Evolutionary conservation across 1,140 invertebrate genomes (phyloP).

Genomic region (Drepana arcuata): DNA sequence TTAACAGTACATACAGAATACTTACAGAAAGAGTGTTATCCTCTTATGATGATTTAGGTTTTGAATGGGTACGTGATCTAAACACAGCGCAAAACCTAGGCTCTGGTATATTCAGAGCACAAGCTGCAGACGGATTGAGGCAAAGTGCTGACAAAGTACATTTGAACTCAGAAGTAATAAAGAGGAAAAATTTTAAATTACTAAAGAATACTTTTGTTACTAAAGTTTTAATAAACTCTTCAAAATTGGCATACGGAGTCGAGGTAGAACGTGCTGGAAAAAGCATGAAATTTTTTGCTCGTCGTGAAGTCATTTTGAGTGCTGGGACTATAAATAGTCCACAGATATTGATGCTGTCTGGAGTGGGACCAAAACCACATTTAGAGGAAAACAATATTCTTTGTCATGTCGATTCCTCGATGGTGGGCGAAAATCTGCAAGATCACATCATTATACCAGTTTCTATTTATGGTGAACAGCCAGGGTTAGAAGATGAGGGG

Average conservation of each 20-base stretch:
- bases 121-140: constrained; percentile 66
- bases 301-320: constrained; percentile 68
- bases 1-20: constrained; percentile 23
- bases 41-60: constrained; percentile 35
- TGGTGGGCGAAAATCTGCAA: constrained; percentile 80
- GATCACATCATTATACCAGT: constrained; percentile 60
- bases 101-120: constrained; percentile 33
- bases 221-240: constrained; percentile 29
- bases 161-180: constrained; percentile 53
- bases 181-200: constrained; percentile 78
- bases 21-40: constrained; percentile 42
- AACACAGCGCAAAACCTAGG: constrained; percentile 44
- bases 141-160: constrained; percentile 74
- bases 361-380: constrained; percentile 42
- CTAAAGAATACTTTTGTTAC: constrained; percentile 73
- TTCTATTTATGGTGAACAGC: constrained; percentile 17
- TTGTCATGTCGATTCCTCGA: constrained; percentile 66
- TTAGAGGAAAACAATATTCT: constrained; percentile 43
- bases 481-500: constrained; percentile 2
- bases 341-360: constrained; percentile 49
- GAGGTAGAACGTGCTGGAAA: constrained; percentile 25
- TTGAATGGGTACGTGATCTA: constrained; percentile 30
- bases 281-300: constrained; percentile 23
- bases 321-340: constrained; percentile 66
- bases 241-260: constrained; percentile 24